phyloP scores from a whole-genome alignment of 2,113 vertebrate genomes.

The Anarrhichthys ocellatus region DNA sequence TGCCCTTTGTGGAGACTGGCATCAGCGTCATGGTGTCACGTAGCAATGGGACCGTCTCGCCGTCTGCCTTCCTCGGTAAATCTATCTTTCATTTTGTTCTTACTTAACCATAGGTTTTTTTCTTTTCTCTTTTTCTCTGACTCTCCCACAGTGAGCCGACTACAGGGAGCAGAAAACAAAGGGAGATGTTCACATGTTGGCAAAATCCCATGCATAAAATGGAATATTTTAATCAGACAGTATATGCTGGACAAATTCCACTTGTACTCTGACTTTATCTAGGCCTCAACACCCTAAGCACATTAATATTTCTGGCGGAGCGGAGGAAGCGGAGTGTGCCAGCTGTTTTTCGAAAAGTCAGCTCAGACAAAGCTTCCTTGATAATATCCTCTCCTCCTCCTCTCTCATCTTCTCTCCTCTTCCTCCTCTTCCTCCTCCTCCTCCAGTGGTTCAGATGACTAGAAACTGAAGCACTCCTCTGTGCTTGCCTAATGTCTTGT shows the following conservation, averaged over 20 bases:
- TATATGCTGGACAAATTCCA: conserved; percentile 54
- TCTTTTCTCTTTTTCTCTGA: not conserved
- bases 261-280: conserved; percentile 71
- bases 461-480: conserved; percentile 61
- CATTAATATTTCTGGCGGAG: conserved; percentile 75
- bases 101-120: not conserved
- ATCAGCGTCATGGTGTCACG: conserved; percentile 99
- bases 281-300: conserved; percentile 68
- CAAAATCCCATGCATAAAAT: conserved; percentile 51
- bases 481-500: conserved; percentile 68
- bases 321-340: conserved; percentile 66
- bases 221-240: conserved; percentile 70
- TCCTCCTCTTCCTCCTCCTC: conserved; percentile 11
- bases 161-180: conserved; percentile 17
- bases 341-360: conserved; percentile 67
- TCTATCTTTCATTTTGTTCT: conserved; percentile 7
- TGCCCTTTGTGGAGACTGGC: conserved; percentile 97
- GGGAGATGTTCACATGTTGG: conserved; percentile 57
- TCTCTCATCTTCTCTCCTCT: not conserved
- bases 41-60: conserved; percentile 97
- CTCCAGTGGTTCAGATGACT: conserved; percentile 62
- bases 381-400: conserved; percentile 32
- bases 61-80: conserved; percentile 96
- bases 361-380: conserved; percentile 65
- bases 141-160: conserved; percentile 1